Base-by-base conservation (phyloP, 2,888 invertebrate genomes). In the Lasioglossum vierecki region DNA sequence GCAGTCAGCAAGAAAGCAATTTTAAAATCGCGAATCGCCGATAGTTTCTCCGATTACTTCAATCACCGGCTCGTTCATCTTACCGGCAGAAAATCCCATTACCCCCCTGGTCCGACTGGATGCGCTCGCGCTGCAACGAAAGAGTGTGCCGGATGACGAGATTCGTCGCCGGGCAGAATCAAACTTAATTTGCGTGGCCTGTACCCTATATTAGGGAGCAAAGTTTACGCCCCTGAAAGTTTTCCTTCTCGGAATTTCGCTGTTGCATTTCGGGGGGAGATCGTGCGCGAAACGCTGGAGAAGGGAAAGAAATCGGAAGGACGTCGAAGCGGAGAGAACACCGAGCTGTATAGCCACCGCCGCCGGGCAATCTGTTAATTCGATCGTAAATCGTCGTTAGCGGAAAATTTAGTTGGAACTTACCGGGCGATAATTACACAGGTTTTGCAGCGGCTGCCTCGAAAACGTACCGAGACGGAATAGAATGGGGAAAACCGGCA, bases 301-400 rank as follows among this genome's bases (percentile, higher is more conserved):
- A 53, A 60, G 26, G 18, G 44, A 72, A 46, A 53, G 76, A 66
- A 57, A 76, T 46, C 57, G 71, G 13, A 70, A 39, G 35, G 30
- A 75, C 53, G 57, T 57, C 57, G 39, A 74, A 63, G 53, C 30
- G 26, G 41, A n/a, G 35, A 26, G 81, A 66, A 71, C 68, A 39
- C 41, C 46, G 66, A 83, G 49, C 76, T 57, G 76, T 85, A 84
- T 83, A 80, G 74, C 87, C 82, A 80, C 87, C 82, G 82, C 87
- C 82, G 82, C 78, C 81, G 81, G 88, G 89, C 91, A 92, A 93
- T 94, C 92, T 91, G 92, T 93, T 93, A 93, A 94, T 93, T 93
- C 91, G 93, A 93, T 93, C 93, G 92, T 94, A 94, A 94, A 93
- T 94, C 92, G 93, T 93, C 90, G 92, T 93, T 93, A 92, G 90